These are phyloP conservation scores for Falco concolor DNA, from an alignment of 2,797 vertebrate species.

Conservation along the genomic window DNA sequence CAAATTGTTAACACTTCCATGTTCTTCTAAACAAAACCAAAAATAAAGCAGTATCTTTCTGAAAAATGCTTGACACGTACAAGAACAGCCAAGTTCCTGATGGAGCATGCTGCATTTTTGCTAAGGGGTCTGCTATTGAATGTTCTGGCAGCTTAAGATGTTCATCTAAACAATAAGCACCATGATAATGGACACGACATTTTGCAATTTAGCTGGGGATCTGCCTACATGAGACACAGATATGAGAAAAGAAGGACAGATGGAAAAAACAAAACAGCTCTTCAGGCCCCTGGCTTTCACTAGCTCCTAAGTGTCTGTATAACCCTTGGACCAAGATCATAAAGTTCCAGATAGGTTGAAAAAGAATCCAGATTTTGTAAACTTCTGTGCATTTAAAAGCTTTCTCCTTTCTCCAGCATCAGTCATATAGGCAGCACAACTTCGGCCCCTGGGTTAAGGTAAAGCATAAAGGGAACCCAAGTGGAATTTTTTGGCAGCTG, in stretches of 20 bases:
- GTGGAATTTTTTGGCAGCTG: background rate
- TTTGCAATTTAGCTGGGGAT: background rate
- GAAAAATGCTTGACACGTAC: background rate
- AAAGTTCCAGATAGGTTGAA: background rate
- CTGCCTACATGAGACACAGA: background rate
- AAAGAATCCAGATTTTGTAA: background rate
- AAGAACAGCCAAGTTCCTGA: conserved; percentile 17
- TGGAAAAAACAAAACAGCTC: background rate
- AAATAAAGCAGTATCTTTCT: conserved; percentile 25
- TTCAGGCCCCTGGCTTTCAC: background rate
- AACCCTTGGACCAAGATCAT: background rate
- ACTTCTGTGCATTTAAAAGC: background rate
- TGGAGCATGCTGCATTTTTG: background rate
- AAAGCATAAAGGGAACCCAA: background rate
- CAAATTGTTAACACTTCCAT: conserved; percentile 31
- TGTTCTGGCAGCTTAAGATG: conserved; percentile 21
- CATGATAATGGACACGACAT: background rate
- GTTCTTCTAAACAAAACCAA: conserved; percentile 33
- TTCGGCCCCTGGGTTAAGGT: background rate
- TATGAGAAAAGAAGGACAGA: conserved; percentile 23
- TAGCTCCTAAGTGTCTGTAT: background rate
- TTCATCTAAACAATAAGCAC: background rate
- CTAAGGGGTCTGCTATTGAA: background rate
- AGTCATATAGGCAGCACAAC: background rate
- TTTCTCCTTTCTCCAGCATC: background rate